Evolutionary conservation across 2,888 invertebrate species (phyloP).

Genomic region (Thymelicus acteon): DNA sequence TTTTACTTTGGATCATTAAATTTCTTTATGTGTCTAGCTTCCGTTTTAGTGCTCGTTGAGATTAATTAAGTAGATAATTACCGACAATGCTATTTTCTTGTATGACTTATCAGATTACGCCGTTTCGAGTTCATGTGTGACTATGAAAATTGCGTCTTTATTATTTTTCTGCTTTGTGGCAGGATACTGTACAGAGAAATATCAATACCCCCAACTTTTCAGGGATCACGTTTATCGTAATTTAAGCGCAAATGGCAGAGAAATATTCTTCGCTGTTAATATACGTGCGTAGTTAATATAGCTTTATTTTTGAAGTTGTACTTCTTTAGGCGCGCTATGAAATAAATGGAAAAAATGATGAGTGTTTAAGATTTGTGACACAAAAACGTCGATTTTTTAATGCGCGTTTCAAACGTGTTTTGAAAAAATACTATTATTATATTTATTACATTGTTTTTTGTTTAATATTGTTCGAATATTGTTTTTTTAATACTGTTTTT

Average conservation of each 20-base stretch:
- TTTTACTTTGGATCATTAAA: background rate
- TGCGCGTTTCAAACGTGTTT: too few relatives aligned
- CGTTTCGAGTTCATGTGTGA: constrained; percentile 30
- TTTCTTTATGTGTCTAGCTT: background rate
- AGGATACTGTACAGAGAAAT: constrained; percentile 27
- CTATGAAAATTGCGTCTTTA: constrained; percentile 27
- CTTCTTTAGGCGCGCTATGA: too few relatives aligned
- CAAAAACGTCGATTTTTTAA: too few relatives aligned
- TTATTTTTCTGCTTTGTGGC: constrained; percentile 3
- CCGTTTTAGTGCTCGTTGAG: background rate
- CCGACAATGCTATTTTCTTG: constrained; percentile 42
- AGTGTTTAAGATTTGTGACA: too few relatives aligned
- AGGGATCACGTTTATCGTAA: constrained; percentile 54
- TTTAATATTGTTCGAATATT: too few relatives aligned
- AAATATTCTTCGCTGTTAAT: constrained; percentile 55
- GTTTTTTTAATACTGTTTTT: too few relatives aligned
- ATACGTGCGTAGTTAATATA: constrained; percentile 54
- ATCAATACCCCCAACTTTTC: constrained; percentile 50
- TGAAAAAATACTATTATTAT: too few relatives aligned
- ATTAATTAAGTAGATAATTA: constrained; percentile 44
- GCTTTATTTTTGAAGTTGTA: too few relatives aligned
- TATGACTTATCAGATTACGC: constrained; percentile 38
- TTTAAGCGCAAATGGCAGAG: constrained; percentile 53
- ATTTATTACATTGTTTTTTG: too few relatives aligned
- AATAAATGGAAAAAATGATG: too few relatives aligned